Percentiles rank a stretch among this genome's conserved stretches.
These are phyloP conservation scores for Euphydryas editha DNA, from an alignment of 2,888 invertebrate species.

Conservation along the genomic window DNA sequence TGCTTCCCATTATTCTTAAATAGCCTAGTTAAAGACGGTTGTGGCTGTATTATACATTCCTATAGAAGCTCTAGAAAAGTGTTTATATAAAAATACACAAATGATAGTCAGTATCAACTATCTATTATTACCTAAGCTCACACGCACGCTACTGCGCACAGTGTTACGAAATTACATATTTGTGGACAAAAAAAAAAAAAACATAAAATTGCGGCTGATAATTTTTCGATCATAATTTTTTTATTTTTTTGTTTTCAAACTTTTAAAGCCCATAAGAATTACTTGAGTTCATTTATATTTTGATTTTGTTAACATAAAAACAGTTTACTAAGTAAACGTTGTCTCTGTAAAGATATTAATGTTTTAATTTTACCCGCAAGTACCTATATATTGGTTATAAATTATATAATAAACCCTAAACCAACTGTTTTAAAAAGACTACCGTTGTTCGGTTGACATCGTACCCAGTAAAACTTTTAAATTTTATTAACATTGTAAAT, in stretches of 20 bases:
- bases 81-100: too few relatives aligned
- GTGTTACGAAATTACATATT: background rate
- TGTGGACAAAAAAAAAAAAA: background rate
- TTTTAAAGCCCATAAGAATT: too few relatives aligned
- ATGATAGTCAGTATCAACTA: too few relatives aligned
- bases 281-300: background rate
- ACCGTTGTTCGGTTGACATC: slow-evolving; percentile 30
- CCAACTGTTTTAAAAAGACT: slow-evolving; percentile 32
- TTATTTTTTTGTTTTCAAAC: too few relatives aligned
- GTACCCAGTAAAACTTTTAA: slow-evolving; percentile 23
- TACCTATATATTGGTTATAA: slow-evolving; percentile 2
- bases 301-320: background rate
- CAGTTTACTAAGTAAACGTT: background rate
- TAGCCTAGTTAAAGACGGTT: too few relatives aligned
- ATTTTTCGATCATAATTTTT: too few relatives aligned
- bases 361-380: background rate
- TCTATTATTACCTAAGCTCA: too few relatives aligned
- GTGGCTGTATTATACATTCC: too few relatives aligned
- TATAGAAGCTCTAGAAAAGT: too few relatives aligned
- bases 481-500: slow-evolving; percentile 38
- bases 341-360: background rate
- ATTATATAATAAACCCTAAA: slow-evolving; percentile 22
- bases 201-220: too few relatives aligned
- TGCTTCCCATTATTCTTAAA: too few relatives aligned
- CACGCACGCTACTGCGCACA: too few relatives aligned